A percentile compares a stretch with the other conserved stretches of the same genome.
Evolutionary conservation across 2,888 invertebrate species (phyloP).

Genomic region (Catocala fraxini): DNA sequence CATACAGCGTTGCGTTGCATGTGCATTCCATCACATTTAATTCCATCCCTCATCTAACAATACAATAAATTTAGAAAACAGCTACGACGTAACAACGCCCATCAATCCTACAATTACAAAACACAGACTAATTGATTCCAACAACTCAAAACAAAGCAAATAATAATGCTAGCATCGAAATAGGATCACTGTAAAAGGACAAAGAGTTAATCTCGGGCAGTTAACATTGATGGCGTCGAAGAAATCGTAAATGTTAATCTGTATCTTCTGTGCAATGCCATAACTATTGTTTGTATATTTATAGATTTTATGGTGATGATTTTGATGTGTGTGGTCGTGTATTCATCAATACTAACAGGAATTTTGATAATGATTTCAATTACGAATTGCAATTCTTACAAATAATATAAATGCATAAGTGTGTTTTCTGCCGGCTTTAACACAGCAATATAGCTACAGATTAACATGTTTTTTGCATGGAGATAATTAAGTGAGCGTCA

Average conservation of each 20-base stretch:
- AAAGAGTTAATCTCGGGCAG: constrained; percentile 26
- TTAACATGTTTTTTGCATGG: no score
- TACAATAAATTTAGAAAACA: neutral
- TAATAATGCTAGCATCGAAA: constrained; percentile 36
- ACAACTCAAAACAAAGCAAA: constrained; percentile 21
- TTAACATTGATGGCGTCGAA: constrained; percentile 35
- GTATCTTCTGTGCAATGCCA: constrained; percentile 21
- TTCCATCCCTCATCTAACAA: neutral
- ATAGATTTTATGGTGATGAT: constrained; percentile 16
- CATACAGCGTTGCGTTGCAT: no score
- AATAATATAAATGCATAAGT: no score
- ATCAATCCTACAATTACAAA: constrained; percentile 16
- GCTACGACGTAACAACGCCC: neutral
- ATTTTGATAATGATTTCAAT: no score
- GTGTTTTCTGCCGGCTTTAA: no score
- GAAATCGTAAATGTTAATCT: constrained; percentile 44
- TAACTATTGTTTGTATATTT: constrained; percentile 15
- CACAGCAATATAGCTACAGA: no score
- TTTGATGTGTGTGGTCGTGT: constrained; percentile 7
- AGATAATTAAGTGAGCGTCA: no score
- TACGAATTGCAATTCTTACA: no score
- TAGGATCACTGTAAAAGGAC: constrained; percentile 32
- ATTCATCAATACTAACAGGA: no score
- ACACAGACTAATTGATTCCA: constrained; percentile 10
- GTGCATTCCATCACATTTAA: neutral